Conservation (phyloP, 2,888 invertebrate genomes). For the Leuctra nigra region DNA sequence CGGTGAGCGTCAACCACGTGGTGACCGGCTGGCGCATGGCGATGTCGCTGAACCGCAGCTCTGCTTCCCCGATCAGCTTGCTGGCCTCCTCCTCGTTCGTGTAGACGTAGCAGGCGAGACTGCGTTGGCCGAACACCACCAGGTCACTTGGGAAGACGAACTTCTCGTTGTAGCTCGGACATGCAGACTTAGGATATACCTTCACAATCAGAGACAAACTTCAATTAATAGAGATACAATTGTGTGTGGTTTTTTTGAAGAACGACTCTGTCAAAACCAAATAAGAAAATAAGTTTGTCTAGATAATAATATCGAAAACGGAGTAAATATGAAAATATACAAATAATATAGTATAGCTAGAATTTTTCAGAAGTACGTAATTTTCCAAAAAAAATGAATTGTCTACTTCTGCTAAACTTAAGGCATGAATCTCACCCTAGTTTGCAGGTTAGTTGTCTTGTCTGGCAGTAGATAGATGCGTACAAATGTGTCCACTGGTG, state of each 20-base stretch:
- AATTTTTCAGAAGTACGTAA: too few relatives aligned
- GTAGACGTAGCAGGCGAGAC: slow-evolving; percentile 62
- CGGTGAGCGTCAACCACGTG: slow-evolving; percentile 71
- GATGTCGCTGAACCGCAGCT: slow-evolving; percentile 57
- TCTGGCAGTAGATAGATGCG: slow-evolving; percentile 68
- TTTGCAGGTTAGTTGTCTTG: slow-evolving; percentile 59
- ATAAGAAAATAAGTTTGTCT: too few relatives aligned
- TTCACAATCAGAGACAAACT: slow-evolving; percentile 35
- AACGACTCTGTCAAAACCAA: too few relatives aligned
- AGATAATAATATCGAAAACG: too few relatives aligned
- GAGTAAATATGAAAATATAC: too few relatives aligned
- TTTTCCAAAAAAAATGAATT: too few relatives aligned
- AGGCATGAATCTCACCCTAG: slow-evolving; percentile 46
- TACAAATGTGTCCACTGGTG: slow-evolving; percentile 62
- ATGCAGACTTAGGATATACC: slow-evolving; percentile 59
- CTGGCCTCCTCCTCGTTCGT: slow-evolving; percentile 55
- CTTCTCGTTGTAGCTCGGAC: slow-evolving; percentile 71
- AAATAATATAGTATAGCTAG: too few relatives aligned
- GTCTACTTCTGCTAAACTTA: too few relatives aligned
- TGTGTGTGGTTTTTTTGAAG: too few relatives aligned
- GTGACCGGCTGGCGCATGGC: slow-evolving; percentile 59
- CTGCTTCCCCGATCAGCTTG: slow-evolving; percentile 59
- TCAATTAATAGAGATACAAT: too few relatives aligned
- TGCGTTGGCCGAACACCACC: slow-evolving; percentile 49
- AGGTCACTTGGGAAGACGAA: slow-evolving; percentile 59